phyloP scores from a whole-genome alignment of 1,140 invertebrate genomes.

The Neodiprion lecontei region DNA sequence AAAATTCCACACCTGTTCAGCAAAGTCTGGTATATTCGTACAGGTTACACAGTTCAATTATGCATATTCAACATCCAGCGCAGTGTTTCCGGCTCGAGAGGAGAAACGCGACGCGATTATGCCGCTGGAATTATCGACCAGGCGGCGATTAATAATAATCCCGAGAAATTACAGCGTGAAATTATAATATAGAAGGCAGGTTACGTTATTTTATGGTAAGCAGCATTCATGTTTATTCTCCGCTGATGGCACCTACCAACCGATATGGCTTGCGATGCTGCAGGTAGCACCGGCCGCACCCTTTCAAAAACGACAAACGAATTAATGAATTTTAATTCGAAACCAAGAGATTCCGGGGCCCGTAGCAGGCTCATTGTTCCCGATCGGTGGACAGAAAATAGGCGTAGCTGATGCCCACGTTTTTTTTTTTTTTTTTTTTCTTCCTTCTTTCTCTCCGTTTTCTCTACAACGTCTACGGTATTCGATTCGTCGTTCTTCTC shows the following conservation, averaged over 20 bases:
- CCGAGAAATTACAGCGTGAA: background rate
- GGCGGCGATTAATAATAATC: background rate
- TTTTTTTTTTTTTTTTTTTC: no score
- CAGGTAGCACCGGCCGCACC: no score
- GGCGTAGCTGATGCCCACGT: background rate
- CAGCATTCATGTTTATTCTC: no score
- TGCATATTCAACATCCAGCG: no score
- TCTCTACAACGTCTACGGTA: no score
- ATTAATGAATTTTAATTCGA: slow-evolving; percentile 6
- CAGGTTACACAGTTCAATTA: no score
- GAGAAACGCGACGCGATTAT: background rate
- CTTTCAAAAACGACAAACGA: background rate
- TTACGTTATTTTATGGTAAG: background rate
- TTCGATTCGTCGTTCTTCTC: no score
- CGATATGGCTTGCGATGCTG: no score
- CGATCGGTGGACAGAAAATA: background rate
- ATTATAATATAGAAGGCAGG: slow-evolving; percentile 4
- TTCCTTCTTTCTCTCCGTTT: no score
- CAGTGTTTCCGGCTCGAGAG: background rate
- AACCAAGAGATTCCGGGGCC: background rate
- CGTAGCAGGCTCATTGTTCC: background rate
- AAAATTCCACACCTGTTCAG: no score
- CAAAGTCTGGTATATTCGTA: no score
- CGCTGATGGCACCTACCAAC: no score
- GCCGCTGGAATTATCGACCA: background rate